phyloP scores from a whole-genome alignment of 2,888 invertebrate species.

The Osedax fenrisi region DNA sequence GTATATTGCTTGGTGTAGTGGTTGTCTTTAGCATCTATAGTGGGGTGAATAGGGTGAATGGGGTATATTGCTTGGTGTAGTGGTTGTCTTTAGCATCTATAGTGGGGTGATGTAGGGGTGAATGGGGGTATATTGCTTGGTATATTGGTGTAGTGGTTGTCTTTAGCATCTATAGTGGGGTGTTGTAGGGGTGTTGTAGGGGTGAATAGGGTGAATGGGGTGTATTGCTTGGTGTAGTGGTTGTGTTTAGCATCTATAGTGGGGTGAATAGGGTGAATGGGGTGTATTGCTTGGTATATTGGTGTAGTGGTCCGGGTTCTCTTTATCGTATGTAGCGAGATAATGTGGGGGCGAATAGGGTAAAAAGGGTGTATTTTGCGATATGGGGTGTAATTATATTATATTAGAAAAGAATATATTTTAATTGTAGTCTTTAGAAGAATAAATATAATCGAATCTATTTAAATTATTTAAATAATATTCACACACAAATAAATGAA shows the following conservation, averaged over 20 bases:
- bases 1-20: constrained; percentile 55
- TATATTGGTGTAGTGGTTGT: constrained; percentile 58
- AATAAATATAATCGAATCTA: too few species aligned
- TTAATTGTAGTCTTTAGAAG: too few species aligned
- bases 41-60: constrained; percentile 79
- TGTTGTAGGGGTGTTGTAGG: too few species aligned
- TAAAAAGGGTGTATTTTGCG: too few species aligned
- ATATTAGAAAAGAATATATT: too few species aligned
- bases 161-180: constrained; percentile 5
- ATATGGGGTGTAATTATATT: too few species aligned
- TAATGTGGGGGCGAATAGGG: too few species aligned
- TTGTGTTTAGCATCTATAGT: constrained; percentile 49
- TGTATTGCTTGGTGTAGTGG: constrained; percentile 55
- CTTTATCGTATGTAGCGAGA: constrained; percentile 1
- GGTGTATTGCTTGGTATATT: constrained; percentile 54
- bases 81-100: constrained; percentile 51
- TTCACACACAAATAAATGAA: too few species aligned
- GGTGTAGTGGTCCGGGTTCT: constrained; percentile 57
- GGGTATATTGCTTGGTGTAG: constrained; percentile 54
- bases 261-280: constrained; percentile 58
- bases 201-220: constrained; percentile 72
- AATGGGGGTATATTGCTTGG: constrained; percentile 56
- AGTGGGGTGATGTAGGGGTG: too few species aligned
- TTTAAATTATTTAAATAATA: too few species aligned
- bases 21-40: constrained; percentile 49